These are phyloP conservation scores for Gisinianus flammeolus DNA, from an alignment of 2,888 invertebrate species.

Conservation along the genomic window DNA sequence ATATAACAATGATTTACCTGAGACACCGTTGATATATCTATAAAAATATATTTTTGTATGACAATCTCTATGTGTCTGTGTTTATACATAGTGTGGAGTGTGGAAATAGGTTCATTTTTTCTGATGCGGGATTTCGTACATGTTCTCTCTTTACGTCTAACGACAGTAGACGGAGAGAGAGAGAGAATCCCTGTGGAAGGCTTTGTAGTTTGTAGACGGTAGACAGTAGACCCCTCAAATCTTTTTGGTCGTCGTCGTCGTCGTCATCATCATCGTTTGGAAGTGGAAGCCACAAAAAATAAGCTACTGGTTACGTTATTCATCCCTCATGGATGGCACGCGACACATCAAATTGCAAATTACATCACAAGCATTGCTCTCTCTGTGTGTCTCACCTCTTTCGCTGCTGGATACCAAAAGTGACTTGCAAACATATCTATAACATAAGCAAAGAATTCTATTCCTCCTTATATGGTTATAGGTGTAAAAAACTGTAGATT, in stretches of 20 bases:
- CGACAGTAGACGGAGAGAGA: no score
- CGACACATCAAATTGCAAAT: slow-evolving; percentile 36
- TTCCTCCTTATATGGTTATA: no score
- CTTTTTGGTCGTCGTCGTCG: neutral
- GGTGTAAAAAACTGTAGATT: no score
- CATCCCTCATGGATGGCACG: slow-evolving; percentile 6
- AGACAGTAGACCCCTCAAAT: neutral
- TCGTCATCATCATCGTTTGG: neutral
- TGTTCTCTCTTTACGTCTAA: neutral
- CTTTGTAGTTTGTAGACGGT: neutral
- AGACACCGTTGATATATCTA: neutral
- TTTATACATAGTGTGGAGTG: neutral
- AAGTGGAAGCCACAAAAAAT: slow-evolving; percentile 7
- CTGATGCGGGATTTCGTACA: neutral
- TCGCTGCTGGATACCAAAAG: neutral
- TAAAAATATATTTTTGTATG: no score
- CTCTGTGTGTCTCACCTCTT: neutral
- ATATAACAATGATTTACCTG: neutral
- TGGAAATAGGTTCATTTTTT: neutral
- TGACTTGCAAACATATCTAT: neutral
- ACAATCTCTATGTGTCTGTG: neutral
- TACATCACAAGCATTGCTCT: neutral
- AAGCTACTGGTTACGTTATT: slow-evolving; percentile 5
- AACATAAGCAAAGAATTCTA: no score
- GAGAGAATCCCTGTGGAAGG: no score